Evolutionary conservation across 2,113 vertebrate genomes (phyloP).

Genomic region (Camarhynchus parvulus): DNA sequence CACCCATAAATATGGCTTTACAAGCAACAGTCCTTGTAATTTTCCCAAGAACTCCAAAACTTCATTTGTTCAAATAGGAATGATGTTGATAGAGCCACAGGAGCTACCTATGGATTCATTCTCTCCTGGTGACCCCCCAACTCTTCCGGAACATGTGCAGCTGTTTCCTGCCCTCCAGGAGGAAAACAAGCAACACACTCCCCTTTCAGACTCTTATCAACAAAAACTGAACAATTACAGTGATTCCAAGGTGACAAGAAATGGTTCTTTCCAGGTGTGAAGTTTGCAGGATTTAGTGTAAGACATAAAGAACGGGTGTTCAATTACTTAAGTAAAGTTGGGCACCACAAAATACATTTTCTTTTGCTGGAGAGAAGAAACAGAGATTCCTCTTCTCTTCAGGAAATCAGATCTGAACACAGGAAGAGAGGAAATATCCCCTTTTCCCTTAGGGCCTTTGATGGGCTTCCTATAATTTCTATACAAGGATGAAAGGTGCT

Average conservation of each 20-base stretch:
- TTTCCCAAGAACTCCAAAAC: not conserved
- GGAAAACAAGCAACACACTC: not conserved
- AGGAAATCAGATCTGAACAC: conserved; percentile 42
- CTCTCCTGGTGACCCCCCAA: not conserved
- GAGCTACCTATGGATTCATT: not conserved
- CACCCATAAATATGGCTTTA: not conserved
- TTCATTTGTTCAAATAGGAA: not conserved
- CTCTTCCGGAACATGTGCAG: accelerated
- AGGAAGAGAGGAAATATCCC: conserved; percentile 44
- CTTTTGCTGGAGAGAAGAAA: not conserved
- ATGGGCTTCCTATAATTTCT: conserved; percentile 52
- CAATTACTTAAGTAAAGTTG: not conserved
- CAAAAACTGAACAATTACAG: not conserved
- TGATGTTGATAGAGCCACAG: not conserved
- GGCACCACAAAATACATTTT: not conserved
- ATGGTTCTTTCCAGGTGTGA: not conserved
- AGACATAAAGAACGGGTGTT: not conserved
- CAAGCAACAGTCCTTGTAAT: not conserved
- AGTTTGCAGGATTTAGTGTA: not conserved
- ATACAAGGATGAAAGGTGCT: conserved; percentile 44
- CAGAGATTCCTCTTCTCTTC: not conserved
- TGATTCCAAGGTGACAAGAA: not conserved
- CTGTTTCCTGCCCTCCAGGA: not conserved
- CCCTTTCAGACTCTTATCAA: not conserved
- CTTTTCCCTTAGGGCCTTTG: conserved; percentile 3